Percentiles rank a stretch among this genome's conserved stretches.
Conservation (phyloP, 1,140 invertebrate species). For the Diorhabda elongata region DNA sequence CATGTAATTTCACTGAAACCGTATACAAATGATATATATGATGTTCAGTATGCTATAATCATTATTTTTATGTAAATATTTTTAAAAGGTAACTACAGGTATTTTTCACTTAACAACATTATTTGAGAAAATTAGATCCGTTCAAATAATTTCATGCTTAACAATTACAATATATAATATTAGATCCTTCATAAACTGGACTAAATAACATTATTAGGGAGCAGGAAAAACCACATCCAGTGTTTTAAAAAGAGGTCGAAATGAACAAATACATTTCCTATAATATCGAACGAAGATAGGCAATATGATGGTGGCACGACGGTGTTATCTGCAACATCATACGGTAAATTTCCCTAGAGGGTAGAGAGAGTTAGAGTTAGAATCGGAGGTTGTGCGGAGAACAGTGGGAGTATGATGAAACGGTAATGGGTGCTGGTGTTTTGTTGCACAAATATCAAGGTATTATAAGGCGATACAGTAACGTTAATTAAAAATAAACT, state of each 20-base stretch:
- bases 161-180: too few species aligned
- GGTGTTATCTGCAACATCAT: slow-evolving; percentile 39
- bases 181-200: too few species aligned
- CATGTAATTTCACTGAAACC: too few species aligned
- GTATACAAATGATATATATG: too few species aligned
- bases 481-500: background rate
- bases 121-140: too few species aligned
- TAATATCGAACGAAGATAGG: slow-evolving; percentile 32
- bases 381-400: slow-evolving; percentile 13
- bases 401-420: slow-evolving; percentile 31
- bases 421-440: slow-evolving; percentile 23
- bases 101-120: too few species aligned
- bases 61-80: too few species aligned
- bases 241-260: slow-evolving; percentile 13
- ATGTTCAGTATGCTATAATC: too few species aligned
- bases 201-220: too few species aligned
- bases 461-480: slow-evolving; percentile 6
- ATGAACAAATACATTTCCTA: slow-evolving; percentile 36
- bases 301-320: background rate
- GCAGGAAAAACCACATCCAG: background rate
- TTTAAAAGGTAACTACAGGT: too few species aligned
- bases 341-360: slow-evolving; percentile 40
- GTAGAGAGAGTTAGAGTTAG: slow-evolving; percentile 6
- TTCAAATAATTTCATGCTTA: too few species aligned
- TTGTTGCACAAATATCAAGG: slow-evolving; percentile 5